These are phyloP conservation scores for Chirona hameri DNA, from an alignment of 2,888 invertebrate genomes.

Conservation along the genomic window DNA sequence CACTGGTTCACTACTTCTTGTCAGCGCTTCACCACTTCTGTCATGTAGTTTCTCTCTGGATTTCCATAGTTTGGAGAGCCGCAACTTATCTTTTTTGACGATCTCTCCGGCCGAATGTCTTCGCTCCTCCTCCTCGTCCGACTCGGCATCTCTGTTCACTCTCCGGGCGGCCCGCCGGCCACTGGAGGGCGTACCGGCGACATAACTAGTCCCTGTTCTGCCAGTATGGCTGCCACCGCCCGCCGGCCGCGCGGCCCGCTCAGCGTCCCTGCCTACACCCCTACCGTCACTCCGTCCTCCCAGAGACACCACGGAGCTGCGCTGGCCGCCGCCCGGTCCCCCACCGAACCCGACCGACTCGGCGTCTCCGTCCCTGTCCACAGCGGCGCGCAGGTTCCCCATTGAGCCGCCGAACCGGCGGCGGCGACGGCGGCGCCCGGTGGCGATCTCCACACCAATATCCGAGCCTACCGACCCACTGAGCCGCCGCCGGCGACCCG, in stretches of 20 bases:
- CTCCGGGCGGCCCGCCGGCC: neutral
- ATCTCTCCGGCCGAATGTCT: neutral
- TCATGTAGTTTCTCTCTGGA: neutral
- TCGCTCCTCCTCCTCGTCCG: neutral
- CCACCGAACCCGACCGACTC: neutral
- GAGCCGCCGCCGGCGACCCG: neutral
- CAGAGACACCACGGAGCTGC: neutral
- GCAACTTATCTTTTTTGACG: neutral
- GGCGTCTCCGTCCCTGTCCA: neutral
- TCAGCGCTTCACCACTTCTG: neutral
- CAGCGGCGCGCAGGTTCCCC: neutral
- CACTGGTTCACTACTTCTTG: too few relatives aligned
- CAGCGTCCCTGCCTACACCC: too few relatives aligned
- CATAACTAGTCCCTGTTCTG: neutral
- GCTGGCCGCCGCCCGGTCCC: neutral
- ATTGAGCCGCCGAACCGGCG: neutral
- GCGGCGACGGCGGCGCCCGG: neutral
- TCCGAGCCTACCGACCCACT: neutral
- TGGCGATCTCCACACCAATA: neutral
- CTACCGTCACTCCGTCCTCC: neutral
- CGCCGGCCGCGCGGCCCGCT: too few relatives aligned
- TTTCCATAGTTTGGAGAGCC: neutral
- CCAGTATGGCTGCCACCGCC: neutral
- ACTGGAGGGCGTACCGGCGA: neutral
- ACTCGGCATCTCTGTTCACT: neutral